phyloP scores from a whole-genome alignment of 1,140 invertebrate genomes.

The Drosophila ambigua region DNA sequence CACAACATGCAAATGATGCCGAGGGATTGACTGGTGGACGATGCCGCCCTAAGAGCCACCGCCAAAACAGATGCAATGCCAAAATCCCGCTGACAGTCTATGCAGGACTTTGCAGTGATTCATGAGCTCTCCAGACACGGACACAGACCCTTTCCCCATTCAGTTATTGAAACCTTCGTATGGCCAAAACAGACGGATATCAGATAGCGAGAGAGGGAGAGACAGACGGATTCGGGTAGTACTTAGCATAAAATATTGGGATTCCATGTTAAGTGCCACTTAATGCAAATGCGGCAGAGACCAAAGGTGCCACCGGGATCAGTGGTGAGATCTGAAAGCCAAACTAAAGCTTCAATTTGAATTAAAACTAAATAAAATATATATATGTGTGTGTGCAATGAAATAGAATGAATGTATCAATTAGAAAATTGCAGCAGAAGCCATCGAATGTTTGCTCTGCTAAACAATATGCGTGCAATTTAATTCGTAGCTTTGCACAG shows the following conservation, averaged over 20 bases:
- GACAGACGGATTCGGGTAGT: slow-evolving; percentile 14
- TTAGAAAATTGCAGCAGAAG: too few species aligned
- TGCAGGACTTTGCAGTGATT: slow-evolving; percentile 46
- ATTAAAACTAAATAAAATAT: not conserved
- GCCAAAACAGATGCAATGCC: slow-evolving; percentile 41
- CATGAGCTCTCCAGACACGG: slow-evolving; percentile 32
- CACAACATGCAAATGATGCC: slow-evolving; percentile 12
- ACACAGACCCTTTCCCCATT: not conserved
- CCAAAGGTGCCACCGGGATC: slow-evolving; percentile 20
- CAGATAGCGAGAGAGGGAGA: not conserved
- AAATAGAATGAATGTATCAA: too few species aligned
- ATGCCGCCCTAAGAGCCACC: slow-evolving; percentile 8
- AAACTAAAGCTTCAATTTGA: not conserved
- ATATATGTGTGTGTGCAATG: too few species aligned
- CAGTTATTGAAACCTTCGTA: slow-evolving; percentile 48
- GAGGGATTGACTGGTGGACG: not conserved
- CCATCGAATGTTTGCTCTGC: too few species aligned
- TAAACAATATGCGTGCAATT: not conserved
- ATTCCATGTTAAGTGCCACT: slow-evolving; percentile 82
- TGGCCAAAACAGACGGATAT: slow-evolving; percentile 32
- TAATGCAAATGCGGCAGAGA: slow-evolving; percentile 74
- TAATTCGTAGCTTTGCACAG: too few species aligned
- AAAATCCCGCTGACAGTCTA: slow-evolving; percentile 59
- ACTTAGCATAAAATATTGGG: slow-evolving; percentile 83
- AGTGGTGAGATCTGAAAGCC: not conserved